A percentile compares a stretch with the other conserved stretches of the same genome.
Conservation (phyloP, 2,797 vertebrate species). For the Cossypha polioptera region DNA sequence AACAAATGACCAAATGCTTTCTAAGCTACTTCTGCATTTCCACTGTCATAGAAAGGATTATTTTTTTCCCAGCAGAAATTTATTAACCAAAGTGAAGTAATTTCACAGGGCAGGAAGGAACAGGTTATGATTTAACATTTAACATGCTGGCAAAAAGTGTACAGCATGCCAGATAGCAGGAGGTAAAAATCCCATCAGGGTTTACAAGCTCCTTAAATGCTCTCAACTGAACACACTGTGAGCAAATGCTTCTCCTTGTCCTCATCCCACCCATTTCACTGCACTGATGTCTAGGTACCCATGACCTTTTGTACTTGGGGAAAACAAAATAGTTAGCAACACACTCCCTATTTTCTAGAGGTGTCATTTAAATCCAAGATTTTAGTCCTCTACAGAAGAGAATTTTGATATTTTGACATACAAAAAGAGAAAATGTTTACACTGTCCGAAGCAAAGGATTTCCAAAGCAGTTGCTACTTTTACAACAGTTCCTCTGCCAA, state of each 20-base stretch:
- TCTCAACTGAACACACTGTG: neutral
- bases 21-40: neutral
- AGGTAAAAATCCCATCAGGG: neutral
- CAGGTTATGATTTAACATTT: slow-evolving; percentile 16
- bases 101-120: slow-evolving; percentile 5
- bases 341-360: neutral
- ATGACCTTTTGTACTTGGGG: neutral
- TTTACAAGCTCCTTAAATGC: neutral
- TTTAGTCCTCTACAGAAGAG: neutral
- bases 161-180: neutral
- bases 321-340: neutral
- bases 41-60: neutral
- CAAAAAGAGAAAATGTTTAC: neutral
- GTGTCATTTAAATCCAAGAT: neutral
- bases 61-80: neutral
- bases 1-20: neutral
- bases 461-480: neutral
- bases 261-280: neutral
- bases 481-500: neutral
- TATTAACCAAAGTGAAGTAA: slow-evolving; percentile 39
- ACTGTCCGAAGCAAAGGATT: neutral
- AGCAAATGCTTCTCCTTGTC: neutral
- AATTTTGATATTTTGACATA: neutral
- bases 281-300: neutral
- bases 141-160: neutral